Evolutionary conservation across 2,113 vertebrate species (phyloP).

Genomic region (Rhinolophus ferrumequinum): DNA sequence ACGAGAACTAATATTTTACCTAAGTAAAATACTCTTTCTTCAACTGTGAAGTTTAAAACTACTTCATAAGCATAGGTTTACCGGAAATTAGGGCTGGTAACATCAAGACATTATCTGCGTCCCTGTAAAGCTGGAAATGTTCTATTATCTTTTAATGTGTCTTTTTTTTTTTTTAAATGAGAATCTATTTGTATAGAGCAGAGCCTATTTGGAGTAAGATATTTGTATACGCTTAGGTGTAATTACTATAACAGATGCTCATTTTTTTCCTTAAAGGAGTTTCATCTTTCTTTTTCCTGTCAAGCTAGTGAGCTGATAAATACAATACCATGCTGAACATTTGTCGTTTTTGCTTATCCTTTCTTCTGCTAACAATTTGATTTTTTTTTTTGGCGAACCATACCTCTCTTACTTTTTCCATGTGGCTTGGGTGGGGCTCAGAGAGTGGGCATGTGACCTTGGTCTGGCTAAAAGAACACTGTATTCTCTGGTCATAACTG

Average conservation of each 20-base stretch:
- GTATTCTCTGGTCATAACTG: background rate
- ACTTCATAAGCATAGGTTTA: background rate
- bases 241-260: background rate
- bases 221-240: background rate
- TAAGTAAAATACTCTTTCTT: background rate
- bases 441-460: accelerated
- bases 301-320: background rate
- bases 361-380: background rate
- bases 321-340: background rate
- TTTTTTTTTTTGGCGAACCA: background rate
- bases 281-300: background rate
- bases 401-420: background rate
- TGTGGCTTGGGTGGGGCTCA: background rate
- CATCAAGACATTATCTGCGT: background rate
- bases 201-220: background rate
- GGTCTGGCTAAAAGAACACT: background rate
- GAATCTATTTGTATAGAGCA: background rate
- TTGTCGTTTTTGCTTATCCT: background rate
- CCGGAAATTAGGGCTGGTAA: background rate
- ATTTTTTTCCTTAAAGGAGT: background rate
- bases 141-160: background rate
- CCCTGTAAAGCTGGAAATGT: background rate
- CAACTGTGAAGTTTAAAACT: background rate
- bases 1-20: background rate
- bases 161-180: background rate